Evolutionary conservation across 37 sponge, comb jelly and placozoan genomes (phyloP).

Genomic region (Axinella damicornis): DNA sequence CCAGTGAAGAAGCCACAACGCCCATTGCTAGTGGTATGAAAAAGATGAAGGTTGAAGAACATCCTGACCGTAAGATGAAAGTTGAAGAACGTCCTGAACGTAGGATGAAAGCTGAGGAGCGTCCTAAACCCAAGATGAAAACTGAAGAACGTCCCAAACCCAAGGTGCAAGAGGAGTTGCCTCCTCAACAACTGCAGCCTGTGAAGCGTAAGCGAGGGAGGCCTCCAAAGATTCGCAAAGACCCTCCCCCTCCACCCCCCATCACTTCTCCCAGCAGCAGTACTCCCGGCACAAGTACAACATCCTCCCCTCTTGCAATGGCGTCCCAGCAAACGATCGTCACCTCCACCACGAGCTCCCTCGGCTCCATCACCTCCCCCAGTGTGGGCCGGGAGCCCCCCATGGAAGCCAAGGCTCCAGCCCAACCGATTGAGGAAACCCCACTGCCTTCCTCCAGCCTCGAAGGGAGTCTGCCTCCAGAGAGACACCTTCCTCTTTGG

Average conservation of each 20-base stretch:
- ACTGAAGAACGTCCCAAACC: neutral
- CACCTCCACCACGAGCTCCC: neutral
- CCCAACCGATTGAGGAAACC: too few species aligned
- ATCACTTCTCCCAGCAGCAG: neutral
- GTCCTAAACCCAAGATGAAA: too few species aligned
- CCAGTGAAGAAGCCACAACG: neutral
- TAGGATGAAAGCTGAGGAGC: neutral
- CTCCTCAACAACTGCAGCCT: constrained; percentile 7
- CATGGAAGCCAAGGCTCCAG: too few species aligned
- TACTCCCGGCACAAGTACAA: neutral
- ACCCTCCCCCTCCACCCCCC: neutral
- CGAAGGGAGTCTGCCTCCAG: too few species aligned
- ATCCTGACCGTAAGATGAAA: neutral
- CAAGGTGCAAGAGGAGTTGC: neutral
- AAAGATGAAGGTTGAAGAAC: neutral
- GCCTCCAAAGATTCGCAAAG: constrained; percentile 32
- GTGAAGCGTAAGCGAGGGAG: constrained; percentile 25
- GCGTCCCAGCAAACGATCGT: neutral
- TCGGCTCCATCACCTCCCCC: too few species aligned
- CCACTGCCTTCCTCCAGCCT: too few species aligned
- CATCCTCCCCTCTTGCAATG: neutral
- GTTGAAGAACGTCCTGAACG: neutral
- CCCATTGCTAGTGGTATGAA: neutral
- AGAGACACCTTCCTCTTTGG: too few species aligned
- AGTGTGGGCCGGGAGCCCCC: too few species aligned